Evolutionary conservation across 2,888 invertebrate species (phyloP), one percentile per base, ranked within the genome.

Genomic region (Cyrtodaria siliqua): DNA sequence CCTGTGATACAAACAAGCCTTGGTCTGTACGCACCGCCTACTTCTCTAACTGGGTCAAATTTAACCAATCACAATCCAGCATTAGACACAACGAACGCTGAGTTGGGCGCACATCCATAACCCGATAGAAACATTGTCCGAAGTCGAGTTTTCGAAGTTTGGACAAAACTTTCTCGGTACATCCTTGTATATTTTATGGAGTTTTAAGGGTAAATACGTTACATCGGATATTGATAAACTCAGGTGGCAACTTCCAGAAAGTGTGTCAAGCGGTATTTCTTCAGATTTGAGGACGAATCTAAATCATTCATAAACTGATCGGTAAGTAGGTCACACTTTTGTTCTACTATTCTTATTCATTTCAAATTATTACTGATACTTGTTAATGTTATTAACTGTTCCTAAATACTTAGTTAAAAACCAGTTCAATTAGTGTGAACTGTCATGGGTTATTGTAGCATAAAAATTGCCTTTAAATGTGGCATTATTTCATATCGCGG

Each of bases 81-180:
- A 29, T 9, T 40, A 4, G 20, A 23, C 49, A 33, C 33, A 33
- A 33, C 33, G 33, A 33, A 33, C 33, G 33, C 33, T 12, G 12
- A 33, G 33, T 33, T 33, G 33, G 4, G 33, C 33, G 33, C 33
- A 33, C 33, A 33, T 47, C 49, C 49, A 60, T 47, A 57, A 56
- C 49, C 49, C 47, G 24, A 50, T 53, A 63, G 62, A 68, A 64
- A 63, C 44, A 23, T 74, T 74, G 79, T 79, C 79, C 79, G 74
- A 79, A 79, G 79, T 79, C 79, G 71, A 68, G 50, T 55, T 66
- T 53, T 70, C 74, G 79, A 79, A 79, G 79, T 79, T 79, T 74
- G 79, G 79, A 52, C 79, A 71, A 50, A 69, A 62, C 50, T 67
- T 74, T 62, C 26, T 61, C 50, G 50, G 56, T 33, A 9, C 40